These are phyloP conservation scores for Himalopsyche anomala DNA, from an alignment of 2,888 invertebrate species.

Conservation along the genomic window DNA sequence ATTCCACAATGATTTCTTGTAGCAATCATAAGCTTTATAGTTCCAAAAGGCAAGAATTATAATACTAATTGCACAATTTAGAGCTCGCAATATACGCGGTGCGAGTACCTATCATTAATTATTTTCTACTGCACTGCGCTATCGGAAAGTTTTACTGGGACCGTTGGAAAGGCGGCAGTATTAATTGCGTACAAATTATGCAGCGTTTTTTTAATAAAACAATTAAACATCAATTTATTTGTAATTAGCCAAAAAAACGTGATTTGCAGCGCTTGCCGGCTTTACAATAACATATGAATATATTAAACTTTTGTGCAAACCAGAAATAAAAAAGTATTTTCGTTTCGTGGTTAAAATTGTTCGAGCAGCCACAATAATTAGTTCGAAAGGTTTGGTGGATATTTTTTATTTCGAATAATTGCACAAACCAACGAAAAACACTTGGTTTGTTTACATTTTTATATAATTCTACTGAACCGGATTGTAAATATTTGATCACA, in stretches of 20 bases:
- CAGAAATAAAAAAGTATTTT: no score
- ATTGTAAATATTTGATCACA: no score
- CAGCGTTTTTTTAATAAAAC: constrained; percentile 5
- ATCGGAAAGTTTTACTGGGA: constrained; percentile 22
- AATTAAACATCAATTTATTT: constrained; percentile 46
- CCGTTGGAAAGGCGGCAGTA: constrained; percentile 14
- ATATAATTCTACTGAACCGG: no score
- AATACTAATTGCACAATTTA: constrained; percentile 43
- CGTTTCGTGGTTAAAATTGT: no score
- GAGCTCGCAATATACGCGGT: constrained; percentile 27
- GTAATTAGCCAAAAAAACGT: constrained; percentile 31
- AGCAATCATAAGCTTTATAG: background rate
- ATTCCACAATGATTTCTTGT: background rate
- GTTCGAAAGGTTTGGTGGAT: no score
- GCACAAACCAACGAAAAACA: no score
- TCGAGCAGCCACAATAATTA: no score
- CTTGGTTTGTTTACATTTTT: no score
- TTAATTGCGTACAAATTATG: constrained; percentile 23
- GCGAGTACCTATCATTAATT: constrained; percentile 45
- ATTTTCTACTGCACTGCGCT: constrained; percentile 47
- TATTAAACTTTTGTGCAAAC: no score
- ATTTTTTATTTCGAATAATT: no score
- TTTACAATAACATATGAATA: background rate
- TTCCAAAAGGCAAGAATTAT: background rate
- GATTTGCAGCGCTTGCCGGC: background rate